Conservation (phyloP, 1,140 invertebrate genomes). For the Idris sp. region DNA sequence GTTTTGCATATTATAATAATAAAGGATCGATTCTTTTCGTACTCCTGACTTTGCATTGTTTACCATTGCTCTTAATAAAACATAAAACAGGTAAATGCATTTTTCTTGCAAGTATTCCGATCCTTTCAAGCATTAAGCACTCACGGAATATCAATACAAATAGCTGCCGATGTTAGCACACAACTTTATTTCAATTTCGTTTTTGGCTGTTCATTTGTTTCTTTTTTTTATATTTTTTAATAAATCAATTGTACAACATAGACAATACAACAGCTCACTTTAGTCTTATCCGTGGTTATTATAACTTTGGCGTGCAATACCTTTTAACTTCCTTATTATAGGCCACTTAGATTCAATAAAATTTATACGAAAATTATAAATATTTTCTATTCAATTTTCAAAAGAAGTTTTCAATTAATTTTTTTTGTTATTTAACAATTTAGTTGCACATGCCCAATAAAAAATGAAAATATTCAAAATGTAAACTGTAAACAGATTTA, state of each 20-base stretch:
- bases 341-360: too few relatives aligned
- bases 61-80: slow-evolving; percentile 36
- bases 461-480: neutral
- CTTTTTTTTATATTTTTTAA: too few relatives aligned
- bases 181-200: slow-evolving; percentile 28
- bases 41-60: slow-evolving; percentile 39
- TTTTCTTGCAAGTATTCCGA: slow-evolving; percentile 39
- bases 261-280: too few relatives aligned
- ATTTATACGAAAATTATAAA: too few relatives aligned
- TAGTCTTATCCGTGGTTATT: too few relatives aligned
- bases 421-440: slow-evolving; percentile 28
- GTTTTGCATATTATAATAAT: slow-evolving; percentile 44
- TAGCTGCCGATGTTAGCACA: slow-evolving; percentile 38
- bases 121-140: slow-evolving; percentile 52
- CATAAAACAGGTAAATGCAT: slow-evolving; percentile 51
- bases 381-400: too few relatives aligned
- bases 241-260: too few relatives aligned
- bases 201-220: neutral
- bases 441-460: slow-evolving; percentile 46
- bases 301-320: too few relatives aligned
- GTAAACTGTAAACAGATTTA: too few relatives aligned
- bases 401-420: too few relatives aligned
- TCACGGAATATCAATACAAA: slow-evolving; percentile 56
- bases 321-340: too few relatives aligned
- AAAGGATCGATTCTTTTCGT: slow-evolving; percentile 35